These are phyloP conservation scores for Ceryle rudis DNA, from an alignment of 2,797 vertebrate species.

Conservation along the genomic window DNA sequence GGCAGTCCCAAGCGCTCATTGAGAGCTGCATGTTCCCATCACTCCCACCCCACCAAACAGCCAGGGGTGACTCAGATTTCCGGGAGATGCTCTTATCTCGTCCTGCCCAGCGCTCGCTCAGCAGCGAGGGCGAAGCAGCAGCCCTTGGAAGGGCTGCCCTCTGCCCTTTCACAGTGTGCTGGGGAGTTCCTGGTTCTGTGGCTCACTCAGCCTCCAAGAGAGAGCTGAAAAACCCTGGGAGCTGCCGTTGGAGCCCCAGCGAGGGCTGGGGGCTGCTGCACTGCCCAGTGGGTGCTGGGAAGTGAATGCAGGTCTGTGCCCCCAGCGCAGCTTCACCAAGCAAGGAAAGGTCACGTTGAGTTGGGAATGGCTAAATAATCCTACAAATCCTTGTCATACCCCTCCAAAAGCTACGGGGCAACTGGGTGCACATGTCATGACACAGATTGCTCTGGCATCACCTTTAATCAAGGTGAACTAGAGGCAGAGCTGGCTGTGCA, in stretches of 20 bases:
- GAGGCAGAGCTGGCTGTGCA: background rate
- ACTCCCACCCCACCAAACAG: background rate
- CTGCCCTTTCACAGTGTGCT: background rate
- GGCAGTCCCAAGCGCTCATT: background rate
- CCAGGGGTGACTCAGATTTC: constrained; percentile 70
- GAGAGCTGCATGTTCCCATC: accelerated
- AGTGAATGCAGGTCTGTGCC: accelerated
- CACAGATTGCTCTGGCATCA: accelerated
- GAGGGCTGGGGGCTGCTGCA: background rate
- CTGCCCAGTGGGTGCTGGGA: accelerated
- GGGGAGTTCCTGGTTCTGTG: background rate
- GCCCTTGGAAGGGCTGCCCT: background rate
- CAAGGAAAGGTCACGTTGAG: accelerated
- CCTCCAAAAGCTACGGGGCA: accelerated
- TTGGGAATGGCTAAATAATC: background rate
- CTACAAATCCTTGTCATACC: background rate
- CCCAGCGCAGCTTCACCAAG: background rate
- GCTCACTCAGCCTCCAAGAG: accelerated
- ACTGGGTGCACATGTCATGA: accelerated
- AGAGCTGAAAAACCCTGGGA: background rate
- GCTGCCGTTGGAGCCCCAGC: accelerated
- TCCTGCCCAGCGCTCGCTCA: background rate
- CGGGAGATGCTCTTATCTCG: constrained; percentile 66
- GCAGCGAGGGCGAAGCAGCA: background rate
- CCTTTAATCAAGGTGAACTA: background rate